Base-by-base conservation (phyloP, 2,888 invertebrate species). In the Amphiduros pacificus region DNA sequence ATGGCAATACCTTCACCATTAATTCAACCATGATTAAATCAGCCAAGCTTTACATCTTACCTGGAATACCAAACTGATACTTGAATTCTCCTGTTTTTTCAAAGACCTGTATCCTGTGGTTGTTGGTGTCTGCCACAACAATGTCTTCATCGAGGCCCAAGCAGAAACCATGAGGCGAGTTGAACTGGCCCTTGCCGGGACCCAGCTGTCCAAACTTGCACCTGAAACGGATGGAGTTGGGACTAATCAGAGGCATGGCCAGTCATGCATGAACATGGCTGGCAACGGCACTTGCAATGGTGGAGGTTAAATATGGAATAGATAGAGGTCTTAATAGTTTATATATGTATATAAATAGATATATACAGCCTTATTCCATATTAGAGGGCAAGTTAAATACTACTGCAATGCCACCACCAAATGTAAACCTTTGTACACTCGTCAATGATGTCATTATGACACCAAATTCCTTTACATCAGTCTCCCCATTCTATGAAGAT, bases 131-230 rank as follows among this genome's bases (percentile, higher is more conserved):
- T 48, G 95, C 96, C 26, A 96, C 95, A 74, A 96, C 92, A 71
- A 97, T 95, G 78, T 96, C 95, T 82, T 96, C 95, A 77, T 95
- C 94, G 57, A 90, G 87, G 36, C 96, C 95, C 67, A 97, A 87
- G 78, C 96, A 97, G 83, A 97, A 97, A 51, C 96, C 96, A 83
- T 97, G 96, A 0, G 96, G 96, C 0, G 96, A 95, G 84, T 94
- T 95, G 77, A 97, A 96, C 84, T 96, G 95, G 24, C 93, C 92
- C 80, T 93, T 93, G 66, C 91, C 91, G 29, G 93, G 91, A 29
- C 96, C 96, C 69, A 96, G 86, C 74, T 93, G 93, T 14, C 96
- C 96, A 83, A 96, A 96, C 84, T 95, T 95, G 84, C 91, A 92
- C 61, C 82, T 82, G 69, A 11, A 17, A 22, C 11, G 2, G 27